phyloP scores from a whole-genome alignment of 2,797 vertebrate species.

The Chrosomus eos region DNA sequence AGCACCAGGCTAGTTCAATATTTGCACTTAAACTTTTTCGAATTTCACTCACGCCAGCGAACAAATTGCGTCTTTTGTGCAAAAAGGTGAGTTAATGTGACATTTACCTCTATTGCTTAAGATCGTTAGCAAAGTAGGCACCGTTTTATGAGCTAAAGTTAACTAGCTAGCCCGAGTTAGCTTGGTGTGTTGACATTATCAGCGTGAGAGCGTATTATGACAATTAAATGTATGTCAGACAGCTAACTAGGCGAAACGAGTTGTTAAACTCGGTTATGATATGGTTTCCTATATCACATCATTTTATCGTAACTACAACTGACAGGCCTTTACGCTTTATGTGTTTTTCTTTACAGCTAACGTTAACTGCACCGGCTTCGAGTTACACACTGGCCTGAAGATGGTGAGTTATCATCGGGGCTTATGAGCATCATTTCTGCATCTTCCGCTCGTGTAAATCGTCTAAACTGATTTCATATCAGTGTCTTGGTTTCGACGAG shows the following conservation, averaged over 20 bases:
- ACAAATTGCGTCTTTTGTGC: slow-evolving; percentile 1
- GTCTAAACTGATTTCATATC: not conserved
- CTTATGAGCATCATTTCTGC: slow-evolving; percentile 19
- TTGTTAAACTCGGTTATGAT: not conserved
- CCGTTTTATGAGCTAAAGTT: slow-evolving; percentile 47
- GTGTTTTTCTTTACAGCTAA: slow-evolving; percentile 45
- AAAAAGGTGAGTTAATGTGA: slow-evolving; percentile 29
- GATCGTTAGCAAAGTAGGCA: not conserved
- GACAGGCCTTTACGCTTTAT: slow-evolving; percentile 32
- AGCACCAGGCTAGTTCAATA: slow-evolving; percentile 44
- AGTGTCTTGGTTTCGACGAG: not conserved
- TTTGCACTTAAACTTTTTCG: not conserved
- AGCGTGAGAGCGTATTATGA: slow-evolving; percentile 55
- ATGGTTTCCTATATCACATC: not conserved
- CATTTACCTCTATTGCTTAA: not conserved
- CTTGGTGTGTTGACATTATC: slow-evolving; percentile 61
- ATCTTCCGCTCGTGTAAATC: slow-evolving; percentile 5
- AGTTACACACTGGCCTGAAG: slow-evolving; percentile 56
- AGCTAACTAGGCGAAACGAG: not conserved
- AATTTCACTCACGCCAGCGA: not conserved
- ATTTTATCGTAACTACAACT: not conserved
- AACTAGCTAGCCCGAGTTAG: slow-evolving; percentile 48
- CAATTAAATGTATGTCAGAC: slow-evolving; percentile 25
- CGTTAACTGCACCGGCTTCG: slow-evolving; percentile 54
- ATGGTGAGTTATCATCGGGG: slow-evolving; percentile 48